Evolutionary conservation across 1,140 invertebrate species (phyloP), one percentile per base, ranked within the genome.

Genomic region (Popillia japonica): DNA sequence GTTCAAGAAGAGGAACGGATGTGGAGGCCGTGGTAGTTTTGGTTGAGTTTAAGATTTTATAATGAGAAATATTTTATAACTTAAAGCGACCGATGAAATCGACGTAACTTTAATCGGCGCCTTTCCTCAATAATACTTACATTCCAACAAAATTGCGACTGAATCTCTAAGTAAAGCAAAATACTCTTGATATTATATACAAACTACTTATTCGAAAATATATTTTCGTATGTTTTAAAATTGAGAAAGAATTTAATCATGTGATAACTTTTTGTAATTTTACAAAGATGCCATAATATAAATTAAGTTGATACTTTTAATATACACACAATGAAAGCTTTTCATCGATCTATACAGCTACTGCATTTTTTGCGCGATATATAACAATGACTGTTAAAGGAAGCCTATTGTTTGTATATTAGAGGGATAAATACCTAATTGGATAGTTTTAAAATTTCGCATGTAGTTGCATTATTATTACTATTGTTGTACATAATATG

Each of bases 21-120:
- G 8, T 89, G 89, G 92, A 89, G 93, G 81, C 93, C 93, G 0
- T 94, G 93, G 93, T 94, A 91, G 48, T 22, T 77, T 6, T 17
- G 6, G 11, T 55, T 61, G 9, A 40, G 7, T 74, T n/a, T 44
- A 64, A 20, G 20, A 73, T 72, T 34, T 34, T 34, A 34, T 34
- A 34, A 34, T 4, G 27, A 34, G 27, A 34, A 34, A 34, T 4
- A 1, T 34, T 34, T 34, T 34, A 34, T 34, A 34, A 2, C 27
- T 34, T 61, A 22, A 75, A 75, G 27, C 27, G 27, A 27, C 44
- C 64, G 41, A 44, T 14, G 17, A 55, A 55, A 17, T n/a, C 11
- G 14, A 55, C 11, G 48, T 17, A 34, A 34, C 27, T 34, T 34
- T 34, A 34, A 34, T 34, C 27, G 27, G 4, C 27, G 4, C 27